Percentiles rank a stretch among this genome's conserved stretches.
These are phyloP conservation scores for Dendrolimus punctatus DNA, from an alignment of 1,140 invertebrate genomes.

Conservation along the genomic window DNA sequence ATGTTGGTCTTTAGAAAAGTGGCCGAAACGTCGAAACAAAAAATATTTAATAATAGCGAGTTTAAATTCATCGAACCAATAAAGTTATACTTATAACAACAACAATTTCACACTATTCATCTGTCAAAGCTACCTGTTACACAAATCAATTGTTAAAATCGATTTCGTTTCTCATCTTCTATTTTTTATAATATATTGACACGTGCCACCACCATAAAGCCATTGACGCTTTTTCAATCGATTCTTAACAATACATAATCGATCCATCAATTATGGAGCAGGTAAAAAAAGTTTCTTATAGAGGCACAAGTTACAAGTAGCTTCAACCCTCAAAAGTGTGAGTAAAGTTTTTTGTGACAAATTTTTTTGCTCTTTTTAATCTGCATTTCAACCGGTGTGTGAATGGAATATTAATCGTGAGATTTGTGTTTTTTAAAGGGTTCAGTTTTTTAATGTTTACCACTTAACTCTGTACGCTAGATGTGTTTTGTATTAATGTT, in stretches of 20 bases:
- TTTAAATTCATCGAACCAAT: too few species aligned
- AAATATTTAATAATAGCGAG: too few species aligned
- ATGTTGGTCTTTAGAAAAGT: too few species aligned
- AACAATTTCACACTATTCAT: too few species aligned
- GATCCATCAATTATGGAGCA: conserved; percentile 1
- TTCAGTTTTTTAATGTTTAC: conserved; percentile 33
- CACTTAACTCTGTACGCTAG: conserved; percentile 58
- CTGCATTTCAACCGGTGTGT: conserved; percentile 36
- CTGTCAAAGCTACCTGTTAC: too few species aligned
- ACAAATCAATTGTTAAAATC: too few species aligned
- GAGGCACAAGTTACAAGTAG: not conserved
- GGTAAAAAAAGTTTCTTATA: not conserved
- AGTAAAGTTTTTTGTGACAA: conserved; percentile 5
- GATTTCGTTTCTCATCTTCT: too few species aligned
- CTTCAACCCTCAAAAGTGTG: not conserved
- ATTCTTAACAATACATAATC: not conserved
- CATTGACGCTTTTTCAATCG: not conserved
- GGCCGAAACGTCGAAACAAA: too few species aligned
- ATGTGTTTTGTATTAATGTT: conserved; percentile 43
- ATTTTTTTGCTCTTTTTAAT: conserved; percentile 14
- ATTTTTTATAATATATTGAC: not conserved
- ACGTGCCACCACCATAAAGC: not conserved
- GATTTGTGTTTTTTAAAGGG: conserved; percentile 27
- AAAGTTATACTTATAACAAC: too few species aligned
- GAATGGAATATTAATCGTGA: conserved; percentile 32